Evolutionary conservation across 2,888 invertebrate genomes (phyloP).

Genomic region (Scelioninae gen. 1): DNA sequence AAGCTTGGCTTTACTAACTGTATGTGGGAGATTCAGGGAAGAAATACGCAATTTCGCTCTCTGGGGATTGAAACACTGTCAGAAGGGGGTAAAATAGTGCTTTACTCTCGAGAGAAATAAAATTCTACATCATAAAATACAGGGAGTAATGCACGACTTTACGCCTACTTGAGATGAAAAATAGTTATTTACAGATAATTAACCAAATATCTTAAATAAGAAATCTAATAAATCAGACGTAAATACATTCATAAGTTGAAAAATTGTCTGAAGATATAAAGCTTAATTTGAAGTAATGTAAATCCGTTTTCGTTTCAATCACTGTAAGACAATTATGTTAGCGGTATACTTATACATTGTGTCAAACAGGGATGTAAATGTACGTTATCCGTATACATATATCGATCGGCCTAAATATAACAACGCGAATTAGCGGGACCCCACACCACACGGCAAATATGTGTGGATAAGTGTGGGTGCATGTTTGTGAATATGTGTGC

Average conservation of each 20-base stretch:
- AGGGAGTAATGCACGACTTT: too few relatives aligned
- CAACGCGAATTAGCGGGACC: slow-evolving; percentile 78
- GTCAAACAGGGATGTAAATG: slow-evolving; percentile 62
- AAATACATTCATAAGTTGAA: neutral
- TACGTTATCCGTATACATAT: slow-evolving; percentile 72
- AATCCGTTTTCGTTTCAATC: slow-evolving; percentile 49
- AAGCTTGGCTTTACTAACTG: too few relatives aligned
- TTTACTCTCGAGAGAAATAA: too few relatives aligned
- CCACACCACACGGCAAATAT: slow-evolving; percentile 67
- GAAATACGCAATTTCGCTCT: too few relatives aligned
- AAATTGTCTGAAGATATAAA: slow-evolving; percentile 2
- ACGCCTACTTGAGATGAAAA: too few relatives aligned
- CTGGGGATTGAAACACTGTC: too few relatives aligned
- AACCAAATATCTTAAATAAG: too few relatives aligned
- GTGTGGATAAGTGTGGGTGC: slow-evolving; percentile 5
- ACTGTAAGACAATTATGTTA: slow-evolving; percentile 48
- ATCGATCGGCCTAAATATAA: slow-evolving; percentile 84
- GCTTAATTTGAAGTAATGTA: slow-evolving; percentile 15
- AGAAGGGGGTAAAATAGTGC: too few relatives aligned
- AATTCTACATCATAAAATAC: too few relatives aligned
- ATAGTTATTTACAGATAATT: too few relatives aligned
- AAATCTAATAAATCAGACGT: too few relatives aligned
- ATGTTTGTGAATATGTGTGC: slow-evolving; percentile 6
- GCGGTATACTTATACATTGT: slow-evolving; percentile 51
- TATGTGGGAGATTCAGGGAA: too few relatives aligned